A percentile compares a stretch with the other conserved stretches of the same genome.
phyloP scores from a whole-genome alignment of 2,888 invertebrate species.

The Zhuqinia jingwanae region DNA sequence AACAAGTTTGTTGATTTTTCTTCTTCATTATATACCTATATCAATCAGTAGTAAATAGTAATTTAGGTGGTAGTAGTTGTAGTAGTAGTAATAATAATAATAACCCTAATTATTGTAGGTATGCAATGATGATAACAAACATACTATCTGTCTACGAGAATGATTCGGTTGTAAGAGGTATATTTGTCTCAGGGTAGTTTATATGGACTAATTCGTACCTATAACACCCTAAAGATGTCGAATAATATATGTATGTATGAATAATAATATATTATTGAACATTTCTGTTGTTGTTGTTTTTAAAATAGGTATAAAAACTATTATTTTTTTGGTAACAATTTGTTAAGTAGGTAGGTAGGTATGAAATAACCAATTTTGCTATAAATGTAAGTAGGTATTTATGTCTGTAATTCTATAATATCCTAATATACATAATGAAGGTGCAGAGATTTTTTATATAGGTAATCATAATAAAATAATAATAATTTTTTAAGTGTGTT shows the following conservation, averaged over 20 bases:
- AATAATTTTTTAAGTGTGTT: too few relatives aligned
- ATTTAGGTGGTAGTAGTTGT: not conserved
- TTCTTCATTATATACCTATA: too few relatives aligned
- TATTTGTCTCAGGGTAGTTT: slow-evolving; percentile 67
- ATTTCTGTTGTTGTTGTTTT: slow-evolving; percentile 4
- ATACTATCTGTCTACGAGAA: slow-evolving; percentile 56
- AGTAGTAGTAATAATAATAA: not conserved
- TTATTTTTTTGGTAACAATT: too few relatives aligned
- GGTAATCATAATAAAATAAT: not conserved
- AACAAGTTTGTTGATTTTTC: too few relatives aligned
- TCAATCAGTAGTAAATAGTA: too few relatives aligned
- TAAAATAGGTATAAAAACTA: not conserved
- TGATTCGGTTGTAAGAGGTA: slow-evolving; percentile 75
- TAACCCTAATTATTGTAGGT: not conserved
- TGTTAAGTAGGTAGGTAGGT: not conserved
- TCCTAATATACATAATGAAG: not conserved
- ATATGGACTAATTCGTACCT: slow-evolving; percentile 39
- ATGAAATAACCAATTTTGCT: not conserved
- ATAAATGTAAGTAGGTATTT: not conserved
- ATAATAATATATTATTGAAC: too few relatives aligned
- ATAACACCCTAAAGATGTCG: slow-evolving; percentile 36
- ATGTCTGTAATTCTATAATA: not conserved
- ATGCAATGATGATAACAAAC: not conserved
- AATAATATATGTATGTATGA: too few relatives aligned
- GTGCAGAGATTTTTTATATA: not conserved